These are phyloP conservation scores for Sinocyclocheilus grahami DNA, from an alignment of 2,113 vertebrate genomes.

Conservation along the genomic window DNA sequence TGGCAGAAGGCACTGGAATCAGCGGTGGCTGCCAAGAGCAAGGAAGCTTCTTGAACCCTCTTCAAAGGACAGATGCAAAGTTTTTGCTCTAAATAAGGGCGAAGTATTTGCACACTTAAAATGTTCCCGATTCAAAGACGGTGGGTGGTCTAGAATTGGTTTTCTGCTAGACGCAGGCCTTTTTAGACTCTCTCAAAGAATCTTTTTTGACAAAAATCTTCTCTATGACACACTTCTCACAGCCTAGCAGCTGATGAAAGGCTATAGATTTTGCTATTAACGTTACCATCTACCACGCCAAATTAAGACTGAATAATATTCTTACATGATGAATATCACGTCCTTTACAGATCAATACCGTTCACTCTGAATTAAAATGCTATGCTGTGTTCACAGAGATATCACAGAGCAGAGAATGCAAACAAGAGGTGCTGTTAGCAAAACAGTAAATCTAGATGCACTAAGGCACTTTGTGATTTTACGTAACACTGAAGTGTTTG, in stretches of 20 bases:
- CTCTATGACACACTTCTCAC: neutral
- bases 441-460: conserved; percentile 30
- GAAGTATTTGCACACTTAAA: conserved; percentile 44
- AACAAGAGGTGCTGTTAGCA: neutral
- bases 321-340: conserved; percentile 1
- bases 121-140: conserved; percentile 39
- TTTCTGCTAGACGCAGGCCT: conserved; percentile 15
- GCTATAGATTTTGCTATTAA: conserved; percentile 33
- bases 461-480: neutral
- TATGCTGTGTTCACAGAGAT: neutral
- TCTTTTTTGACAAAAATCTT: neutral
- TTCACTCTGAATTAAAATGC: conserved; percentile 55
- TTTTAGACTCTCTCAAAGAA: conserved; percentile 28
- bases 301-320: conserved; percentile 31
- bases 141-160: conserved; percentile 31
- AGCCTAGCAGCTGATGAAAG: conserved; percentile 14
- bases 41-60: conserved; percentile 43
- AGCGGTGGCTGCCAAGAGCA: conserved; percentile 58
- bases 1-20: conserved; percentile 55
- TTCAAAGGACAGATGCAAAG: conserved; percentile 58
- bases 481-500: conserved; percentile 34
- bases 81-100: conserved; percentile 54
- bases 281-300: conserved; percentile 3
- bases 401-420: neutral
- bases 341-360: conserved; percentile 59